phyloP scores from a whole-genome alignment of 2,888 invertebrate species.

The Gibbula magus region DNA sequence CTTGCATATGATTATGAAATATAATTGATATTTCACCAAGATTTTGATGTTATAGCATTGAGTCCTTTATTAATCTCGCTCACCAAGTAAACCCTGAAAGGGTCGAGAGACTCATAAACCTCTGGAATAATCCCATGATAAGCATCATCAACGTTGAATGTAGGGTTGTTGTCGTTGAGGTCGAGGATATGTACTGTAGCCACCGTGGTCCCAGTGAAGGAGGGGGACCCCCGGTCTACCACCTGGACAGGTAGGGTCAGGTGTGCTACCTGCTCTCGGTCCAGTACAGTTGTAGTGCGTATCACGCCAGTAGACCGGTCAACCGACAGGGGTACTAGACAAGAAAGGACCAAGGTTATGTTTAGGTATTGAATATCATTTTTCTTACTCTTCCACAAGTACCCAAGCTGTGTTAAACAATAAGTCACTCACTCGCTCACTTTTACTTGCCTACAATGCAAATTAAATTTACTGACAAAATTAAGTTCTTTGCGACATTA shows the following conservation, averaged over 20 bases:
- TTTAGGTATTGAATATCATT: too few relatives aligned
- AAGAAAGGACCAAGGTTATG: too few relatives aligned
- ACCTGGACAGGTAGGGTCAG: conserved; percentile 9
- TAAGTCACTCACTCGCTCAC: too few relatives aligned
- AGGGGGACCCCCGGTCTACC: conserved; percentile 20
- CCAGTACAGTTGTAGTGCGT: background rate
- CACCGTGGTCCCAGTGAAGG: conserved; percentile 21
- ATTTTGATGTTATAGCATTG: too few relatives aligned
- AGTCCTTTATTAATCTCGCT: background rate
- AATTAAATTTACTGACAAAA: too few relatives aligned
- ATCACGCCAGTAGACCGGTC: background rate
- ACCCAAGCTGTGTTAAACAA: too few relatives aligned
- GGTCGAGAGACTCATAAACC: background rate
- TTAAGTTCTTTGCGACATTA: too few relatives aligned
- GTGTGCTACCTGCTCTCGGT: conserved; percentile 6
- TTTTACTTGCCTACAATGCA: too few relatives aligned
- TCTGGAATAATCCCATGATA: background rate
- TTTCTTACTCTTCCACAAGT: too few relatives aligned
- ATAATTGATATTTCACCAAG: too few relatives aligned
- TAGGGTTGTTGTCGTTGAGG: conserved; percentile 46
- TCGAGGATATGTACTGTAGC: conserved; percentile 37
- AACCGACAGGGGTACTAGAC: background rate
- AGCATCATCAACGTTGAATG: conserved; percentile 17
- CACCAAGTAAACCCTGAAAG: background rate
- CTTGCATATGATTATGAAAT: too few relatives aligned